Conservation (phyloP, 2,888 invertebrate species). For the Allophyes oxyacanthae region DNA sequence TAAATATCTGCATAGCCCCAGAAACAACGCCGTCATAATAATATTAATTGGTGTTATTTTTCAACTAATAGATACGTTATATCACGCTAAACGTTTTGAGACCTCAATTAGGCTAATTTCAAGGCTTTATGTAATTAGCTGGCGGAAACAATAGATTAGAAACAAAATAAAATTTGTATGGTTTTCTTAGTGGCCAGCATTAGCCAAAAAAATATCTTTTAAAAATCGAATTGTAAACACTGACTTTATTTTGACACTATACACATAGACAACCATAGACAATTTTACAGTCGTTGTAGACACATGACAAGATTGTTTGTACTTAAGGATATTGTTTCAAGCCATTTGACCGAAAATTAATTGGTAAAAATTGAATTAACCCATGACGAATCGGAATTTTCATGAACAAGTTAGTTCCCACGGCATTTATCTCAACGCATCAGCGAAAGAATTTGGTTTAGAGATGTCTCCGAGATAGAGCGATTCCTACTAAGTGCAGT, state of each 20-base stretch:
- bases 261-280: too few relatives aligned
- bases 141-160: conserved; percentile 17
- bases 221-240: too few relatives aligned
- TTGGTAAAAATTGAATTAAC: conserved; percentile 11
- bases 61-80: conserved; percentile 11
- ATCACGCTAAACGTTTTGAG: conserved; percentile 13
- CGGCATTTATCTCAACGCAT: conserved; percentile 27
- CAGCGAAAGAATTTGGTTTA: conserved; percentile 16
- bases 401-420: conserved; percentile 32
- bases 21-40: conserved; percentile 11
- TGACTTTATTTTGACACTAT: too few relatives aligned
- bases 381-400: conserved; percentile 6
- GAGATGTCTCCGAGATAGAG: conserved; percentile 18
- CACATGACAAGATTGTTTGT: too few relatives aligned
- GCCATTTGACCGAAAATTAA: too few relatives aligned
- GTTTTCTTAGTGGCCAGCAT: background rate
- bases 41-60: conserved; percentile 24
- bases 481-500: conserved; percentile 1
- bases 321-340: too few relatives aligned
- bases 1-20: conserved; percentile 28
- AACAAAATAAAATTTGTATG: background rate
- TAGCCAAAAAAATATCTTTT: background rate
- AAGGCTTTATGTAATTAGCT: conserved; percentile 12
- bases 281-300: too few relatives aligned
- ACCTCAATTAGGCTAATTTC: conserved; percentile 23